Evolutionary conservation across 2,888 invertebrate genomes (phyloP).

Genomic region (Salticus scenicus): DNA sequence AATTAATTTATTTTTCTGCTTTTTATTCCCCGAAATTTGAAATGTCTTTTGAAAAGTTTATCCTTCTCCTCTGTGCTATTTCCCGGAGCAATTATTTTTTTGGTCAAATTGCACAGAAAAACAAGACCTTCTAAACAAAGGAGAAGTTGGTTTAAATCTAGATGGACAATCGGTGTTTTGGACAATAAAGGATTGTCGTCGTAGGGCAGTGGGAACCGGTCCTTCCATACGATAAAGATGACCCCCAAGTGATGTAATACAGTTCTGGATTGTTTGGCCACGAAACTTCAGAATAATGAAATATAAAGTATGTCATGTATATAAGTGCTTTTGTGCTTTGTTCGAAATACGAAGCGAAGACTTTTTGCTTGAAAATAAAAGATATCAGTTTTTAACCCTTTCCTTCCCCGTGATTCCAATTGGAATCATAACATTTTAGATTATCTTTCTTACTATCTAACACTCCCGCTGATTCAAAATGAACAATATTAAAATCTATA

Average conservation of each 20-base stretch:
- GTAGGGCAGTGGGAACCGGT: not conserved
- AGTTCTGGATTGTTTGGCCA: not conserved
- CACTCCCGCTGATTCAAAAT: too few relatives aligned
- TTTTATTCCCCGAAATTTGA: too few relatives aligned
- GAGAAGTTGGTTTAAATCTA: not conserved
- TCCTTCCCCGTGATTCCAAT: too few relatives aligned
- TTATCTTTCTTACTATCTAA: too few relatives aligned
- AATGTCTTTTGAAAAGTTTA: too few relatives aligned
- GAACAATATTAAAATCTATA: too few relatives aligned
- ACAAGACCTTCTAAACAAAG: not conserved
- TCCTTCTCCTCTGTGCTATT: not conserved
- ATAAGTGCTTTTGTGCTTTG: not conserved
- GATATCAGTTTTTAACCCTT: too few relatives aligned
- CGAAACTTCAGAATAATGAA: not conserved
- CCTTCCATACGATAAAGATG: not conserved
- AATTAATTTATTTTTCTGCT: too few relatives aligned
- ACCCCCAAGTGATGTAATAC: not conserved
- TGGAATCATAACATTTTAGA: too few relatives aligned
- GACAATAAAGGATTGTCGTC: slow-evolving; percentile 2
- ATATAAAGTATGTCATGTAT: not conserved
- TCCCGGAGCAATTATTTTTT: not conserved
- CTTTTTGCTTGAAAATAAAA: too few relatives aligned
- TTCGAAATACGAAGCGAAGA: not conserved
- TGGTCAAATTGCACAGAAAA: not conserved
- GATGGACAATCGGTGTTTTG: not conserved